Evolutionary conservation across 2,113 vertebrate species (phyloP), one percentile per base, ranked within the genome.

Genomic region (Circaetus gallicus): DNA sequence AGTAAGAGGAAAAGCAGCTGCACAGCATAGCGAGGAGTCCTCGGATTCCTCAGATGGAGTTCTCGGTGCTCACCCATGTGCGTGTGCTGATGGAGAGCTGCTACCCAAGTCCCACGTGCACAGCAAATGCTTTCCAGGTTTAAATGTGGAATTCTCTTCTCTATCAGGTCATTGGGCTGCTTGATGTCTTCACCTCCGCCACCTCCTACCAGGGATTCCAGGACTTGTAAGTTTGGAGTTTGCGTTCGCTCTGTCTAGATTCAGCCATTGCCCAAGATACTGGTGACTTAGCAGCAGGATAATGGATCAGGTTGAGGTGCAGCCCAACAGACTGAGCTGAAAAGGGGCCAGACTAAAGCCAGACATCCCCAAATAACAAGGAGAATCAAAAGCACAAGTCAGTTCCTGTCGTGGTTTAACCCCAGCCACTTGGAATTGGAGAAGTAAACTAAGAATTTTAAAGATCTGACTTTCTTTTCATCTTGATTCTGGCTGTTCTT

Each of bases 151-250:
- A 34, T 92, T 83, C 16, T 93, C 59, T 96, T 88, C 56, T 62
- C 90, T 73, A 36, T 24, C 91, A 99, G 99, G 99, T 99, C 89
- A 99, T 99, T 24, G 99, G 99, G 61, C 98, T 99, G 59, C 97
- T 99, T 17, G 98, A 99, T 81, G 99, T 99, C 96, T 99, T 99
- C 97, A 99, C 99, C 50, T 97, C 99, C 13, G 99, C 99, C 58
- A 63, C 98, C 28, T 97, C 98, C 82, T 98, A 99, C 38, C 98
- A 99, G 9, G 98, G 98, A 70, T 99, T 99, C 92, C 98, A 99
- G 36, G 99, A 99, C 95, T 99, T 99, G 99, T 99, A 97, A 98
- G 98, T 98, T 2, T 32, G 69, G 55, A 29, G 4, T 43, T 81
- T n/a, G 31, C 2, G 12, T 74, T 89, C 3, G 0, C 53, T 82